phyloP scores from a whole-genome alignment of 2,888 invertebrate species.

The Parnassius orleans region DNA sequence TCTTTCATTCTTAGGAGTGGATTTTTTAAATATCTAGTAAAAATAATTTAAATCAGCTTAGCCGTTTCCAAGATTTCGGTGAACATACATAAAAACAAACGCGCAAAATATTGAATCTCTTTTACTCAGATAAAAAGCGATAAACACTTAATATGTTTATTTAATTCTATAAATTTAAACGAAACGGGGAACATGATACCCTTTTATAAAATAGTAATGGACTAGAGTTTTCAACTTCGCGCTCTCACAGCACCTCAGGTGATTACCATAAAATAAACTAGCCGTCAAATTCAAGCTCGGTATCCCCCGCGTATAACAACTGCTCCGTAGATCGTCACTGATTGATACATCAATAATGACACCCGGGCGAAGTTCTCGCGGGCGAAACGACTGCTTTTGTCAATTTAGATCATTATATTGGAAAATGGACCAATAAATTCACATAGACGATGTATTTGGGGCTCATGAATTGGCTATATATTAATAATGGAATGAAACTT shows the following conservation, averaged over 20 bases:
- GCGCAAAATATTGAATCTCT: no score
- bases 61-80: no score
- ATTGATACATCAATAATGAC: constrained; percentile 74
- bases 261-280: constrained; percentile 62
- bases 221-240: constrained; percentile 1
- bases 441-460: constrained; percentile 53
- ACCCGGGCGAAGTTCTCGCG: constrained; percentile 57
- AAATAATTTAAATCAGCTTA: no score
- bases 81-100: no score
- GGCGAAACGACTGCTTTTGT: constrained; percentile 57
- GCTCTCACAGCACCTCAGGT: constrained; percentile 32
- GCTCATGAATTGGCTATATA: constrained; percentile 50
- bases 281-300: constrained; percentile 39
- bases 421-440: constrained; percentile 64
- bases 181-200: no score
- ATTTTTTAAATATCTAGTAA: no score
- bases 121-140: no score
- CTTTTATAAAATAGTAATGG: no score
- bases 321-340: constrained; percentile 36
- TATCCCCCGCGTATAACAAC: constrained; percentile 42
- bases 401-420: constrained; percentile 65
- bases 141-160: no score
- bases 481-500: constrained; percentile 44
- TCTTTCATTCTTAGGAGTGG: no score
- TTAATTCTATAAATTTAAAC: no score